phyloP scores from a whole-genome alignment of 2,888 invertebrate species.

The Macrosiphum euphorbiae region DNA sequence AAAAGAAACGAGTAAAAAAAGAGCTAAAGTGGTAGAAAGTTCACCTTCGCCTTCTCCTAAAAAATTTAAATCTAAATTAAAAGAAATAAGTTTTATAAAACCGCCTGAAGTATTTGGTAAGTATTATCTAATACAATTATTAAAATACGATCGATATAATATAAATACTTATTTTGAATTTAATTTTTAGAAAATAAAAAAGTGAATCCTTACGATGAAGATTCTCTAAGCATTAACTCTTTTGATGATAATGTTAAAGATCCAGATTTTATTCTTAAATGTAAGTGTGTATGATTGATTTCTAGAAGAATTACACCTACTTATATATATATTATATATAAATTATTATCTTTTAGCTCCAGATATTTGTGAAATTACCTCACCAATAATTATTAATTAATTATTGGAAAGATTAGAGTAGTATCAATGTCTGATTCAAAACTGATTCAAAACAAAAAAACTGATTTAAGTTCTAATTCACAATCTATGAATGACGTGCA shows the following conservation, averaged over 20 bases:
- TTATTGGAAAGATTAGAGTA: background rate
- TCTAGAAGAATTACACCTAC: too few relatives aligned
- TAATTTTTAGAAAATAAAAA: background rate
- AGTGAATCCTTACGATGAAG: background rate
- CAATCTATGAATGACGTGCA: background rate
- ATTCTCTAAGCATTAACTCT: background rate
- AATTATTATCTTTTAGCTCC: background rate
- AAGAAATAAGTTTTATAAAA: background rate
- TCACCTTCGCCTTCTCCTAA: background rate
- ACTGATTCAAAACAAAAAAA: background rate
- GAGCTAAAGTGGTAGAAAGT: background rate
- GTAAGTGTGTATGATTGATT: background rate
- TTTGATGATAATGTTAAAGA: background rate
- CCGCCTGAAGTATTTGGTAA: background rate
- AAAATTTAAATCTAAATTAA: conserved; percentile 1
- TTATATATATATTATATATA: too few relatives aligned
- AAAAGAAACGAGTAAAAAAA: background rate
- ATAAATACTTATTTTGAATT: too few relatives aligned
- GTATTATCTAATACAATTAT: background rate
- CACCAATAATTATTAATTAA: too few relatives aligned
- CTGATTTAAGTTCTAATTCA: background rate
- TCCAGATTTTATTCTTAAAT: background rate
- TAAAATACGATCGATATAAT: too few relatives aligned
- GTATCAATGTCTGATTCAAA: background rate
- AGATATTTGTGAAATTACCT: background rate